Conservation (phyloP, 23 tunicate species). For the Styela clava region DNA sequence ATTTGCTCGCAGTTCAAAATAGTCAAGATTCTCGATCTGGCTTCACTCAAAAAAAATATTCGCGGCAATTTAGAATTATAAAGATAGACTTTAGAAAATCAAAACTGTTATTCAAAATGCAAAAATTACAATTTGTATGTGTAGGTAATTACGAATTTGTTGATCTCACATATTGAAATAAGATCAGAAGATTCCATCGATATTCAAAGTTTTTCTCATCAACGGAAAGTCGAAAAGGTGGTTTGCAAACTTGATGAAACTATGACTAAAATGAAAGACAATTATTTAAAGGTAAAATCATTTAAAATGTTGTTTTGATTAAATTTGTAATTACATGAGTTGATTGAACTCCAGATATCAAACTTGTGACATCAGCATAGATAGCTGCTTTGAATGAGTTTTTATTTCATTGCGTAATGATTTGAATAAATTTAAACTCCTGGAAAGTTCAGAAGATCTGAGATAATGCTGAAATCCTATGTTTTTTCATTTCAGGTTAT, state of each 20-base stretch:
- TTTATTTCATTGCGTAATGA: no score
- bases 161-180: constrained; percentile 69
- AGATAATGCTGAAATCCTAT: no score
- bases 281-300: constrained; percentile 53
- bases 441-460: no score
- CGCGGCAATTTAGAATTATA: no score
- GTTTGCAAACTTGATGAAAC: constrained; percentile 75
- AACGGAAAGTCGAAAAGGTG: constrained; percentile 59
- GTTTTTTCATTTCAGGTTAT: constrained; percentile 63
- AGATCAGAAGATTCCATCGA: constrained; percentile 81
- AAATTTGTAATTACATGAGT: not conserved
- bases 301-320: no score
- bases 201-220: constrained; percentile 63
- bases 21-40: no score
- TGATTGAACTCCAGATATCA: not conserved
- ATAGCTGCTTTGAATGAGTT: not conserved
- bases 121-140: no score
- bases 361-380: not conserved
- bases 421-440: no score
- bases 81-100: no score
- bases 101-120: not conserved
- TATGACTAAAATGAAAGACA: constrained; percentile 45
- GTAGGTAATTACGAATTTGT: constrained; percentile 73
- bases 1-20: no score
- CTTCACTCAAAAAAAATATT: no score